These are phyloP conservation scores for Lytechinus pictus DNA, from an alignment of 35 echinoderm and acorn worm species.

Conservation along the genomic window DNA sequence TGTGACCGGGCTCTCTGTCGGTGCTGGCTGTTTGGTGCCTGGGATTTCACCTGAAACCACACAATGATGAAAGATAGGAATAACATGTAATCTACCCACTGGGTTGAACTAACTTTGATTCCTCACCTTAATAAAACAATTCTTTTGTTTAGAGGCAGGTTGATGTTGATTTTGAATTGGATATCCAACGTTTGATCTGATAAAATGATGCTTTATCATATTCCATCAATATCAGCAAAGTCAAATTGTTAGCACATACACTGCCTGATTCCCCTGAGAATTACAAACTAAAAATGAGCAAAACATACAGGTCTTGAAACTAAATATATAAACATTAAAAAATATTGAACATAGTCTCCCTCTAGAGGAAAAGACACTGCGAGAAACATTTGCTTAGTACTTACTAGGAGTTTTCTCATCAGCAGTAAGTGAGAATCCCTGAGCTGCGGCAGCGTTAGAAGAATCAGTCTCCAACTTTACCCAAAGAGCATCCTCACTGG, in stretches of 20 bases:
- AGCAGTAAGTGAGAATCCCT: slow-evolving; percentile 62
- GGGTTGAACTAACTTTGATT: neutral
- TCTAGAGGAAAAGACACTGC: neutral
- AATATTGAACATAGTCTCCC: too few species aligned
- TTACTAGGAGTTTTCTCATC: slow-evolving; percentile 22
- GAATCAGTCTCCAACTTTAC: slow-evolving; percentile 72
- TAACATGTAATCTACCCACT: neutral
- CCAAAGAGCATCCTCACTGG: slow-evolving; percentile 58
- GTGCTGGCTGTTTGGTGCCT: slow-evolving; percentile 24
- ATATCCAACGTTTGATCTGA: too few species aligned
- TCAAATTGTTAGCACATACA: too few species aligned
- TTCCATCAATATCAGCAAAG: too few species aligned
- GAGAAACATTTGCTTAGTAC: neutral
- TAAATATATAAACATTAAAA: too few species aligned
- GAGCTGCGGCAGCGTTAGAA: slow-evolving; percentile 35
- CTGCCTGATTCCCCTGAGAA: too few species aligned
- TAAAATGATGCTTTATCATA: too few species aligned
- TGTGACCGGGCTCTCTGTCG: neutral
- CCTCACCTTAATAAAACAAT: neutral
- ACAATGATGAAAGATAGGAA: neutral
- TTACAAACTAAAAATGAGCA: too few species aligned
- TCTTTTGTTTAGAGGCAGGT: neutral
- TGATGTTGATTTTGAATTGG: neutral
- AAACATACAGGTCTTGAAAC: too few species aligned
- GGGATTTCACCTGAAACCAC: slow-evolving; percentile 5